These are phyloP conservation scores for Pseudochaenichthys georgianus DNA, from an alignment of 2,797 vertebrate genomes.

Conservation along the genomic window DNA sequence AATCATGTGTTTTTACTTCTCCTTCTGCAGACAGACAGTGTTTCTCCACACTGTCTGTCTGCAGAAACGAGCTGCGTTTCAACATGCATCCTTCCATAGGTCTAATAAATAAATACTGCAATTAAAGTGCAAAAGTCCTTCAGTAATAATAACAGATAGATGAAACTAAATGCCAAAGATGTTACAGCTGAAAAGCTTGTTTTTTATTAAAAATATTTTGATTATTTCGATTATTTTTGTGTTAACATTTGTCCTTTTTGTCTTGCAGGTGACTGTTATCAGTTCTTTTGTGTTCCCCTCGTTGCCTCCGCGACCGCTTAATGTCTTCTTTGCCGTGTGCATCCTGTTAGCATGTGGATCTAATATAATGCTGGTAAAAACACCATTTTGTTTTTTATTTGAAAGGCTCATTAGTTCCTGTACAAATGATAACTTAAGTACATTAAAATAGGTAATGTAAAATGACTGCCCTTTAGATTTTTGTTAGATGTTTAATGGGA, in stretches of 20 bases:
- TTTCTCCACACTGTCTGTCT: background rate
- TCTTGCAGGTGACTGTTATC: conserved; percentile 92
- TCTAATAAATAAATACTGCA: too few species aligned
- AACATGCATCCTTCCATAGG: background rate
- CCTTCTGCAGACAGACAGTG: background rate
- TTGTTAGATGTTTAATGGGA: too few species aligned
- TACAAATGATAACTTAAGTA: background rate
- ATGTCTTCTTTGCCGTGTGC: conserved; percentile 96
- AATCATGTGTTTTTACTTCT: conserved; percentile 23
- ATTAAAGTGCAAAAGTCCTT: too few species aligned
- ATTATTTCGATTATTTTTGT: too few species aligned
- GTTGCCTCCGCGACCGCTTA: conserved; percentile 93
- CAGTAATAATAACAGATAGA: background rate
- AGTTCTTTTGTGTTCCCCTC: conserved; percentile 95
- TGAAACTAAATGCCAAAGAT: background rate
- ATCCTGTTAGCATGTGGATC: conserved; percentile 93
- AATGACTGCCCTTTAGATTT: too few species aligned
- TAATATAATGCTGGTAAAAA: conserved; percentile 90
- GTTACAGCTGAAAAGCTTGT: too few species aligned
- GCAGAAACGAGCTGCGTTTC: background rate
- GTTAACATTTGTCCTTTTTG: background rate
- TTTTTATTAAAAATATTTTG: too few species aligned
- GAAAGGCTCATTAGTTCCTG: background rate
- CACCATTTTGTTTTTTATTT: background rate
- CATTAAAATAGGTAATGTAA: too few species aligned